Evolutionary conservation across 1,140 invertebrate genomes (phyloP), one percentile per base, ranked within the genome.

Genomic region (Capitella teleta): DNA sequence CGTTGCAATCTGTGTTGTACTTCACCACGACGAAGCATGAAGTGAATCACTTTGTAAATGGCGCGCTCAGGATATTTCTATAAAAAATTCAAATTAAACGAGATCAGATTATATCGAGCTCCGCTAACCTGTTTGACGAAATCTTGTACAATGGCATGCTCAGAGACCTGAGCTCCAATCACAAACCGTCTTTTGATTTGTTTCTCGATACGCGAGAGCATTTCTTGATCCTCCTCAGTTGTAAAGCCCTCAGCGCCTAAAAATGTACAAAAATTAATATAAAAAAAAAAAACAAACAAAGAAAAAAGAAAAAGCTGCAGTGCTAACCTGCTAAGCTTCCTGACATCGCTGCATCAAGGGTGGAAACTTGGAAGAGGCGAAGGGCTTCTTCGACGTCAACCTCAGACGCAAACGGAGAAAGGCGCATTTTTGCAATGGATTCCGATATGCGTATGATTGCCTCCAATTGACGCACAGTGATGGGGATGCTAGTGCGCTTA

Each of bases 291-390:
- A n/a, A n/a, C n/a, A n/a, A n/a, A n/a, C n/a, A n/a, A n/a, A n/a
- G n/a, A n/a, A n/a, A n/a, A n/a, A n/a, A n/a, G n/a, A n/a, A n/a
- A n/a, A n/a, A n/a, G n/a, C n/a, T n/a, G n/a, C n/a, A n/a, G n/a
- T n/a, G n/a, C n/a, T n/a, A n/a, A n/a, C n/a, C n/a, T n/a, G n/a
- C n/a, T n/a, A n/a, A n/a, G 62, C 79, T 85, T 21, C 96, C 95
- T 41, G 86, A 85, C 74, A 82, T 87, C 0, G 94, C 94, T 43
- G 96, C 94, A 71, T 91, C 86, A 18, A 99, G 74, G 2, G 96
- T 99, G 0, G 95, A 99, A 1, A 98, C 94, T 76, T 95, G 87
- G 70, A 99, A 99, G 5, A 99, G 76, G n/a, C 96, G 75, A n/a
- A 99, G 73, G 1, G 96, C 90, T 74, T 99, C 96, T 57, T 94